phyloP scores from a whole-genome alignment of 2,797 vertebrate genomes.

The Perodicticus potto region DNA sequence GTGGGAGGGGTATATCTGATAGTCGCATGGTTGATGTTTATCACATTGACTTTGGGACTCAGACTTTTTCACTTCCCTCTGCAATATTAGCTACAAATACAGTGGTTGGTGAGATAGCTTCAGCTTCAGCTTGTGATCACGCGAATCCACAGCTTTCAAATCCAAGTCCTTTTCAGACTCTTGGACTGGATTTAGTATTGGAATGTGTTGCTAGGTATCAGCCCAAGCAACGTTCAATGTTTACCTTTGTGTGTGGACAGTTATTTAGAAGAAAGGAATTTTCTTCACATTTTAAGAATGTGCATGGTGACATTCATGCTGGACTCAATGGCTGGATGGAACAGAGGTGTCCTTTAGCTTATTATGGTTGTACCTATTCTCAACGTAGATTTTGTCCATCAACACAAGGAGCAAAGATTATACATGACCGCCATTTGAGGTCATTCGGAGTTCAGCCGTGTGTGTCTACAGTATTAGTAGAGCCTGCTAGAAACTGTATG shows the following conservation, averaged over 20 bases:
- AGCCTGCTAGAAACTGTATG: constrained; percentile 86
- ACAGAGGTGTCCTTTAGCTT: constrained; percentile 98
- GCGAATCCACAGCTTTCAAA: constrained; percentile 99
- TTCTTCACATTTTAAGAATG: constrained; percentile 99
- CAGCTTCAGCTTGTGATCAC: constrained; percentile 98
- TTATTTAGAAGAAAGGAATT: constrained; percentile 98
- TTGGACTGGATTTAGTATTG: constrained; percentile 98
- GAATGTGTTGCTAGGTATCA: constrained; percentile 99
- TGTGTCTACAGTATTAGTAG: constrained; percentile 89
- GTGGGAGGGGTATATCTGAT: constrained; percentile 97
- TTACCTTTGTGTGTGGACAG: constrained; percentile 99
- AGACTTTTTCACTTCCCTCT: constrained; percentile 98
- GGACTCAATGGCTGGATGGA: constrained; percentile 99
- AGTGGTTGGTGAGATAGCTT: constrained; percentile 99
- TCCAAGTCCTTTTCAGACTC: constrained; percentile 99
- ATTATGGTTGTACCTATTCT: constrained; percentile 99
- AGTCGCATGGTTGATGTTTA: constrained; percentile 96
- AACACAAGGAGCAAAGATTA: constrained; percentile 96
- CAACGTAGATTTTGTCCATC: constrained; percentile 98
- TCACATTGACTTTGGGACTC: constrained; percentile 97
- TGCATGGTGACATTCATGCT: constrained; percentile 99
- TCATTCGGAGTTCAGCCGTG: constrained; percentile 97
- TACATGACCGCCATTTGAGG: constrained; percentile 96
- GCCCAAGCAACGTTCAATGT: constrained; percentile 99
- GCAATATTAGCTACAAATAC: constrained; percentile 98